Conservation (phyloP, 1,140 invertebrate genomes). For the Panagrolaimus sp. region DNA sequence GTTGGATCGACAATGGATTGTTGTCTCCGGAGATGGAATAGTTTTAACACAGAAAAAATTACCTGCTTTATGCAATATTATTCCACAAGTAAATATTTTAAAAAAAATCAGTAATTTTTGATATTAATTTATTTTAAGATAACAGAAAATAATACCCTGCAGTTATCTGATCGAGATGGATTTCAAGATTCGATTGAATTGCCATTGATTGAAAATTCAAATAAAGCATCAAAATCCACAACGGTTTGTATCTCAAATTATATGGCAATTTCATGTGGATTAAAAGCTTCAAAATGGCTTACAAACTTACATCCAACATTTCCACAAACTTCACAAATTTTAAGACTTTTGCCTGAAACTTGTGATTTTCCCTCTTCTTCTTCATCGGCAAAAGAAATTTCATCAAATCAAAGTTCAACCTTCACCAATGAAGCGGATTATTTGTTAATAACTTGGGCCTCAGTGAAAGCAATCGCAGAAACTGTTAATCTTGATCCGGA, state of each 20-base stretch:
- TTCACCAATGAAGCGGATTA: conserved; percentile 82
- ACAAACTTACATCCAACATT: conserved; percentile 61
- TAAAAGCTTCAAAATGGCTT: conserved; percentile 73
- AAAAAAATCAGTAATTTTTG: background rate
- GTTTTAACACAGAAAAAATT: conserved; percentile 81
- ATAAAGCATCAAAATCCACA: conserved; percentile 14
- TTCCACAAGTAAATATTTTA: conserved; percentile 62
- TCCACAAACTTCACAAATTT: conserved; percentile 35
- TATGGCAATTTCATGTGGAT: conserved; percentile 71
- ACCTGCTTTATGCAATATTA: conserved; percentile 74
- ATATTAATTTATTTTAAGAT: conserved; percentile 13
- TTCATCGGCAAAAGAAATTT: conserved; percentile 51
- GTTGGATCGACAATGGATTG: conserved; percentile 87
- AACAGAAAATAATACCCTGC: conserved; percentile 64
- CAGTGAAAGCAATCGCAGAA: conserved; percentile 69
- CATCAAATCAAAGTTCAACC: conserved; percentile 63
- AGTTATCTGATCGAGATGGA: conserved; percentile 68
- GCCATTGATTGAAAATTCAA: background rate
- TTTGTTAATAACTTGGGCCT: conserved; percentile 73
- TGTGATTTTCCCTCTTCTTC: conserved; percentile 58
- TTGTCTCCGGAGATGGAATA: conserved; percentile 72
- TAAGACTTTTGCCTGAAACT: conserved; percentile 61
- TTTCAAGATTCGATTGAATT: conserved; percentile 9
- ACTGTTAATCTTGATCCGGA: conserved; percentile 63
- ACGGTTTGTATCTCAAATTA: conserved; percentile 69